Evolutionary conservation across 2,797 vertebrate genomes (phyloP).

Genomic region (Arremon brunneinucha): DNA sequence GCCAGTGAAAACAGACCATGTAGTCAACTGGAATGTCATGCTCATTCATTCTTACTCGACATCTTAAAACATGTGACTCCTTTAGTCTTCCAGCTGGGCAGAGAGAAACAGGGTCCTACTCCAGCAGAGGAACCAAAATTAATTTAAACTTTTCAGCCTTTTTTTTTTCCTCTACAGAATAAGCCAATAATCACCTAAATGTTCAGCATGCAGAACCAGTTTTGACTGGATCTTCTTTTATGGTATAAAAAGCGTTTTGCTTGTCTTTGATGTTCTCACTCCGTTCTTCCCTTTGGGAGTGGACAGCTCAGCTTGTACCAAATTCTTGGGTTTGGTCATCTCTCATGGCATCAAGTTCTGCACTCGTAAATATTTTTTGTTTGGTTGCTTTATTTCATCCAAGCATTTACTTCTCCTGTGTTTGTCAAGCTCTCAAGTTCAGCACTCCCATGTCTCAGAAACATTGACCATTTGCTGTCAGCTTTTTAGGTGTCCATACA

Average conservation of each 20-base stretch:
- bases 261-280: not conserved
- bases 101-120: not conserved
- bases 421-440: not conserved
- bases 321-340: not conserved
- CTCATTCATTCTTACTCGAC: constrained; percentile 1
- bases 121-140: not conserved
- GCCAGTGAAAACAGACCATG: not conserved
- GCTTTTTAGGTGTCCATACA: not conserved
- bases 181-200: not conserved
- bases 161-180: not conserved
- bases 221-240: not conserved
- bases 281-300: not conserved
- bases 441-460: not conserved
- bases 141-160: not conserved
- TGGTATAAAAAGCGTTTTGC: not conserved
- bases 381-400: not conserved
- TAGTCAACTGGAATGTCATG: constrained; percentile 35
- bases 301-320: not conserved
- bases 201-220: not conserved
- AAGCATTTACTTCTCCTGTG: not conserved
- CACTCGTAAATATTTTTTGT: not conserved
- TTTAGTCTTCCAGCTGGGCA: not conserved
- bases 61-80: not conserved
- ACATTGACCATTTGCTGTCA: not conserved
- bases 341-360: not conserved